A percentile compares a stretch with the other conserved stretches of the same genome.
phyloP scores from a whole-genome alignment of 2,113 vertebrate species.

The Notiomystis cincta region DNA sequence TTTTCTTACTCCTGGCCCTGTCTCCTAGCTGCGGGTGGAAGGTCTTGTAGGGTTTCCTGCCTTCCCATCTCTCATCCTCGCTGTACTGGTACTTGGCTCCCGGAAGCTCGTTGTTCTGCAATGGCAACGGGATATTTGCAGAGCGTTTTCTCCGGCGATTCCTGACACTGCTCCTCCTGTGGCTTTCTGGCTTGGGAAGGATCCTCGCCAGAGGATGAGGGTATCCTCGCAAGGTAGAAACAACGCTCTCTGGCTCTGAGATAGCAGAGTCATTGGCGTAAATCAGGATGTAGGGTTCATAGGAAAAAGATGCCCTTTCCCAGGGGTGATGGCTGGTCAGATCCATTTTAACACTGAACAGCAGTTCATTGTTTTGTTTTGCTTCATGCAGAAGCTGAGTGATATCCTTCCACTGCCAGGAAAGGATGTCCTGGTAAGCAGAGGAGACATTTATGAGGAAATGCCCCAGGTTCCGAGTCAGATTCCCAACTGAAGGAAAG shows the following conservation, averaged over 20 bases:
- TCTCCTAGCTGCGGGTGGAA: constrained; percentile 78
- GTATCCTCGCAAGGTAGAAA: constrained; percentile 80
- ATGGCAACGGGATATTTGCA: constrained; percentile 71
- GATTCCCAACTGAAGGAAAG: constrained; percentile 72
- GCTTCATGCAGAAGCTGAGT: constrained; percentile 81
- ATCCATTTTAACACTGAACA: constrained; percentile 82
- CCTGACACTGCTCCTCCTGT: not conserved
- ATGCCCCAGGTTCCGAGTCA: constrained; percentile 73
- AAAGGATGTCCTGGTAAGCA: constrained; percentile 64
- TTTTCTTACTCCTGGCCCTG: constrained; percentile 80
- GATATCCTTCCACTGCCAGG: constrained; percentile 93
- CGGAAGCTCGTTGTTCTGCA: constrained; percentile 94
- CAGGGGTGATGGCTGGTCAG: constrained; percentile 55
- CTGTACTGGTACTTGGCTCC: constrained; percentile 83
- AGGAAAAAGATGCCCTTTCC: constrained; percentile 69
- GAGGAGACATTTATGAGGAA: constrained; percentile 78
- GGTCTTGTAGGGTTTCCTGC: constrained; percentile 78
- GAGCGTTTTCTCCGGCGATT: constrained; percentile 77
- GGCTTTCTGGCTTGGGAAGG: constrained; percentile 42
- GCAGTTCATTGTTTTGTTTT: constrained; percentile 77
- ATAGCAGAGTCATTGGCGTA: constrained; percentile 94
- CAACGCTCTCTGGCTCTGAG: constrained; percentile 86
- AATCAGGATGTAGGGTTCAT: constrained; percentile 88
- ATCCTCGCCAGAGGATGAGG: constrained; percentile 39
- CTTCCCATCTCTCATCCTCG: constrained; percentile 77